Evolutionary conservation across 2,113 vertebrate species (phyloP).

Genomic region (Crotalus helleri): DNA sequence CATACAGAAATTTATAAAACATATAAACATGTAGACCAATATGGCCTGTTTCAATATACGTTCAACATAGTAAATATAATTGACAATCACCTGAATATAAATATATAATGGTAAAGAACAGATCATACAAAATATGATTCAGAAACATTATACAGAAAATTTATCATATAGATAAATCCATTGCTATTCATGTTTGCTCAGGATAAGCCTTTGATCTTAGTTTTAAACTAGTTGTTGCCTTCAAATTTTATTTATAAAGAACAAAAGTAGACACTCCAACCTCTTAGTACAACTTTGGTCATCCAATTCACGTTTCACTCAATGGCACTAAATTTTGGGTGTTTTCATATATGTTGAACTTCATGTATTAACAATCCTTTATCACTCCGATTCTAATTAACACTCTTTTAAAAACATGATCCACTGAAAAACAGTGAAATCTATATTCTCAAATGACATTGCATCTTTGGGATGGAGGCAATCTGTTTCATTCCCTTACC

Average conservation of each 20-base stretch:
- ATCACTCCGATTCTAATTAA: neutral
- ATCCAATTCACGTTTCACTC: slow-evolving; percentile 29
- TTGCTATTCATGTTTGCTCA: slow-evolving; percentile 62
- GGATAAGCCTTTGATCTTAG: slow-evolving; percentile 60
- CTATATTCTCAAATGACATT: neutral
- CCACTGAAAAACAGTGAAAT: neutral
- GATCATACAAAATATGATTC: slow-evolving; percentile 58
- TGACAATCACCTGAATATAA: slow-evolving; percentile 72
- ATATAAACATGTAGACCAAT: slow-evolving; percentile 84
- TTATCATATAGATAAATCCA: slow-evolving; percentile 65
- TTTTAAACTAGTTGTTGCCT: slow-evolving; percentile 62
- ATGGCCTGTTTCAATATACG: slow-evolving; percentile 77
- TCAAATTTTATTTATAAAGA: slow-evolving; percentile 8
- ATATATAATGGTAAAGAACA: slow-evolving; percentile 68
- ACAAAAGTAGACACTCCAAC: slow-evolving; percentile 46
- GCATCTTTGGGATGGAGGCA: neutral
- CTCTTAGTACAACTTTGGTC: slow-evolving; percentile 37
- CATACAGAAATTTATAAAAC: slow-evolving; percentile 86
- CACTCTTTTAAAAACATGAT: neutral
- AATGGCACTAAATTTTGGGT: slow-evolving; percentile 20
- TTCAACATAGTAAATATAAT: slow-evolving; percentile 86
- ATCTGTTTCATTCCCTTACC: neutral
- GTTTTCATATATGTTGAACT: slow-evolving; percentile 29
- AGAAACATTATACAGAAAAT: slow-evolving; percentile 62
- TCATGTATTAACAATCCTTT: slow-evolving; percentile 34